phyloP scores from a whole-genome alignment of 2,797 vertebrate species.

The Pseudocheirus occidentalis region DNA sequence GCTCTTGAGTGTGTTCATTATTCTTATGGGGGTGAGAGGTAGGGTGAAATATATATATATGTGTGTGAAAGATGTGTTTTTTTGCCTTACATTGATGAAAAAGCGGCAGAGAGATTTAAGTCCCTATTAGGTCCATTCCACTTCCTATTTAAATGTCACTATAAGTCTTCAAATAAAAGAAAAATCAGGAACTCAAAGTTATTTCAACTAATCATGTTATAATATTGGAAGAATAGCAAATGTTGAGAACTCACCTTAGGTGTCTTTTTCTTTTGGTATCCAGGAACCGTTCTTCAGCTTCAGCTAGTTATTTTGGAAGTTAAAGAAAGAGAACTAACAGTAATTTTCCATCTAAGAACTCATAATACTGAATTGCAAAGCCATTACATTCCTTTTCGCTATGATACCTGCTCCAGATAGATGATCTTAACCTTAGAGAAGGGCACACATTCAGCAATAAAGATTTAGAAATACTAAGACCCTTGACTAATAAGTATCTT shows the following conservation, averaged over 20 bases:
- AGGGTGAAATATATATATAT: not conserved
- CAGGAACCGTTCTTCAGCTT: not conserved
- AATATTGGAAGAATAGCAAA: constrained; percentile 20
- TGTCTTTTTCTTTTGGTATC: not conserved
- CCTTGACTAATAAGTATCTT: not conserved
- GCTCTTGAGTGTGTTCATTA: not conserved
- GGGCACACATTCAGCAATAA: not conserved
- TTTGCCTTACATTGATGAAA: not conserved
- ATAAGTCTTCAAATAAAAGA: constrained; percentile 19
- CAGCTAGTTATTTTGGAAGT: constrained; percentile 14
- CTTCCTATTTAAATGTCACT: constrained; percentile 7
- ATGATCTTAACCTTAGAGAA: constrained; percentile 20
- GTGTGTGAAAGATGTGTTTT: not conserved
- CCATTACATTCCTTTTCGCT: constrained; percentile 17
- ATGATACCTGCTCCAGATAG: not conserved
- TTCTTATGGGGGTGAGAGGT: not conserved
- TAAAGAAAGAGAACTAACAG: not conserved
- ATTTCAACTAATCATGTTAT: constrained; percentile 43
- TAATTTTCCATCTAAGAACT: constrained; percentile 2
- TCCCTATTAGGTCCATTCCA: not conserved
- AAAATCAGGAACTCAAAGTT: constrained; percentile 23
- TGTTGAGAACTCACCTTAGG: not conserved
- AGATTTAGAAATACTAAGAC: constrained; percentile 17
- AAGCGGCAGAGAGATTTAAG: constrained; percentile 19
- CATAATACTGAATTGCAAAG: constrained; percentile 32